Conservation (phyloP, 2,113 vertebrate species). For the Excalfactoria chinensis region DNA sequence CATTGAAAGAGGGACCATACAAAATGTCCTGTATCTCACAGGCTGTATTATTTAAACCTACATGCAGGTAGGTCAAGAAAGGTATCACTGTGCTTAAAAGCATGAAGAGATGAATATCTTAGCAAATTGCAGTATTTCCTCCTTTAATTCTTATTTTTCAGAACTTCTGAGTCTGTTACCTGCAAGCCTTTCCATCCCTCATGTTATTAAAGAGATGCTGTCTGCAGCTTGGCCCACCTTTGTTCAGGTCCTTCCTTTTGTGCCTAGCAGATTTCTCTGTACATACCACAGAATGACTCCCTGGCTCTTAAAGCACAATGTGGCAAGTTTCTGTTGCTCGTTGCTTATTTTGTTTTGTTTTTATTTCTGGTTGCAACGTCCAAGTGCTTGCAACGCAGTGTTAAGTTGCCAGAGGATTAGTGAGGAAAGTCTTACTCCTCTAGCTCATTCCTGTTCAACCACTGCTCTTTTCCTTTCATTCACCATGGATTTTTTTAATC, state of each 20-base stretch:
- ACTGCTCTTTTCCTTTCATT: neutral
- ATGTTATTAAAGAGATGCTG: neutral
- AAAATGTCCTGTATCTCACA: neutral
- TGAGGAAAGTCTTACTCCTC: neutral
- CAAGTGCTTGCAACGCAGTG: neutral
- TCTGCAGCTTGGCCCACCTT: neutral
- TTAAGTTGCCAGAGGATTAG: neutral
- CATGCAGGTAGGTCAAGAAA: neutral
- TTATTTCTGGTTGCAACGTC: neutral
- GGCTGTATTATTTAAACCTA: neutral
- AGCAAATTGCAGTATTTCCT: neutral
- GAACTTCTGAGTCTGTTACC: neutral
- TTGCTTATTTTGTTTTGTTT: neutral
- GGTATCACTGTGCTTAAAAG: neutral
- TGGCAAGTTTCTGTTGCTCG: neutral
- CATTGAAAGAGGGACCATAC: neutral
- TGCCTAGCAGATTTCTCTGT: neutral
- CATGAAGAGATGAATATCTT: neutral
- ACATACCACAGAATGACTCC: neutral
- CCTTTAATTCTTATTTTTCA: neutral
- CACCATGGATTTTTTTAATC: neutral
- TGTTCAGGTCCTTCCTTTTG: neutral
- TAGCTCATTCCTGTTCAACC: neutral
- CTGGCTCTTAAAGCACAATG: neutral
- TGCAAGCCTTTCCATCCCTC: neutral